phyloP scores from a whole-genome alignment of 2,888 invertebrate genomes.

The Zygaena filipendulae region DNA sequence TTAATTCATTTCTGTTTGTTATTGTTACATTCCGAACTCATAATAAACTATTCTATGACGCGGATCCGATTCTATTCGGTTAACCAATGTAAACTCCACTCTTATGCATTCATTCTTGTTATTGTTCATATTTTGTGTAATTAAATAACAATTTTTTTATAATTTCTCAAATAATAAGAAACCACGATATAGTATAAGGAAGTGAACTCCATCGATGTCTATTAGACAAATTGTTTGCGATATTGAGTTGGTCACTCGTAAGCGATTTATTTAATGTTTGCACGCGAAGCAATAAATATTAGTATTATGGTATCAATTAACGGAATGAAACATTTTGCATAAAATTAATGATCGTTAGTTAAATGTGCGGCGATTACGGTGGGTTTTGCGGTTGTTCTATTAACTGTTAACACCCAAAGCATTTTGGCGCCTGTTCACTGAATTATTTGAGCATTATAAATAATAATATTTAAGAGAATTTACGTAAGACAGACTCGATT shows the following conservation, averaged over 20 bases:
- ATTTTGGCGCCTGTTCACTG: too few relatives aligned
- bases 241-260: conserved; percentile 33
- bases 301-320: conserved; percentile 43
- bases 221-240: conserved; percentile 47
- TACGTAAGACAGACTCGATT: too few relatives aligned
- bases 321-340: conserved; percentile 40
- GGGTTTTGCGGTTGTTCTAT: too few relatives aligned
- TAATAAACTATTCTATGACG: conserved; percentile 23
- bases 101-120: too few relatives aligned
- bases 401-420: too few relatives aligned
- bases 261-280: conserved; percentile 51
- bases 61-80: conserved; percentile 26
- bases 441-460: too few relatives aligned
- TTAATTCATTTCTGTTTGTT: conserved; percentile 55
- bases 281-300: conserved; percentile 48
- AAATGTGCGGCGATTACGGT: conserved; percentile 34
- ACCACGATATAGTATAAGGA: conserved; percentile 29
- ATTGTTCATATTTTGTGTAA: too few relatives aligned
- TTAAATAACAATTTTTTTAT: too few relatives aligned
- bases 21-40: conserved; percentile 39
- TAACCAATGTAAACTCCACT: conserved; percentile 6
- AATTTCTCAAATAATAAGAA: too few relatives aligned
- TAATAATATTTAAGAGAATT: too few relatives aligned
- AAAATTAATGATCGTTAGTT: conserved; percentile 34
- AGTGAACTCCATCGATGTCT: conserved; percentile 33